These are phyloP conservation scores for Amia ocellicauda DNA, from an alignment of 2,113 vertebrate species.

Conservation along the genomic window DNA sequence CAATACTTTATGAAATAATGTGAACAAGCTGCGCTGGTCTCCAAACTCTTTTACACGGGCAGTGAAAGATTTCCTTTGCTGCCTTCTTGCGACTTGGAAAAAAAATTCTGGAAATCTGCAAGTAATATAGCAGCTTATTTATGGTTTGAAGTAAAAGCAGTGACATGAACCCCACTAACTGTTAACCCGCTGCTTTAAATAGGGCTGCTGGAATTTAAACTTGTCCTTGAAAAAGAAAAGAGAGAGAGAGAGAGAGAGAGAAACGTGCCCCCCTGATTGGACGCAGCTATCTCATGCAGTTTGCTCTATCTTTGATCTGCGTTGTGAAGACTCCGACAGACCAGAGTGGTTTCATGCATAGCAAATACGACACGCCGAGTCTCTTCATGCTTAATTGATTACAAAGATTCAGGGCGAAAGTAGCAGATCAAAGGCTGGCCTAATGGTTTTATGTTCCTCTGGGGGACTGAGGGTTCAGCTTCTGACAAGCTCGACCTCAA, in stretches of 20 bases:
- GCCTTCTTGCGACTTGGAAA: neutral
- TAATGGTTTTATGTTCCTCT: slow-evolving; percentile 66
- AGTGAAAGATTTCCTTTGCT: neutral
- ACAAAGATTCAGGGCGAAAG: slow-evolving; percentile 69
- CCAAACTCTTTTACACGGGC: neutral
- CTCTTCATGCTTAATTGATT: slow-evolving; percentile 81
- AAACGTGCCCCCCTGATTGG: neutral
- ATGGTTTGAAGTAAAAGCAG: neutral
- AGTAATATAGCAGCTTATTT: slow-evolving; percentile 1
- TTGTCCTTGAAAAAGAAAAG: neutral
- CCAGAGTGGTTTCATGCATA: slow-evolving; percentile 65
- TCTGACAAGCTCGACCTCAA: slow-evolving; percentile 63
- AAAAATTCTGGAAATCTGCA: slow-evolving; percentile 1
- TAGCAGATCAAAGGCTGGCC: slow-evolving; percentile 70
- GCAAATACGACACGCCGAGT: slow-evolving; percentile 60
- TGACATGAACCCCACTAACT: neutral
- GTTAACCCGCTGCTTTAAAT: neutral
- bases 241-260: too few species aligned
- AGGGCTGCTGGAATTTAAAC: neutral
- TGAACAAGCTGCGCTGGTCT: neutral
- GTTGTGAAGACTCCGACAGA: slow-evolving; percentile 57
- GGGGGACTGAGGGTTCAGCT: slow-evolving; percentile 50
- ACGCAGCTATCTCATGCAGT: slow-evolving; percentile 34
- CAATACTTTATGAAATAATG: neutral
- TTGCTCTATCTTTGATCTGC: slow-evolving; percentile 71